Conservation (phyloP, 2,797 vertebrate genomes). For the Cossypha caffra region DNA sequence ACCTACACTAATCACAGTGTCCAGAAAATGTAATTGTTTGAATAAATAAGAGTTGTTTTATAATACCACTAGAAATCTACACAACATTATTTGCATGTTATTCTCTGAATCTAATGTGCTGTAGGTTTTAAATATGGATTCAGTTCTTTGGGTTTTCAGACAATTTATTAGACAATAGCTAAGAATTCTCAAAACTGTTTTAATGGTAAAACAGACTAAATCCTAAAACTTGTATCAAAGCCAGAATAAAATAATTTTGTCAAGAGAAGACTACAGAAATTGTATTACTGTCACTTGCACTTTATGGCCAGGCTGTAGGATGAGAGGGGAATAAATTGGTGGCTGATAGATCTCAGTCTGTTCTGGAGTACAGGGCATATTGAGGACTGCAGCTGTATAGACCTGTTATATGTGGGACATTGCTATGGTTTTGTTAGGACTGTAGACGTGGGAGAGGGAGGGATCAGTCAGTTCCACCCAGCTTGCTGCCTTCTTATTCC, state of each 20-base stretch:
- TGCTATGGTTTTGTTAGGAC: neutral
- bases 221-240: neutral
- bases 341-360: neutral
- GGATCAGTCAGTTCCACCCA: neutral
- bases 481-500: neutral
- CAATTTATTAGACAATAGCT: neutral
- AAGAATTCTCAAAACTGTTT: neutral
- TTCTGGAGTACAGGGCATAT: neutral
- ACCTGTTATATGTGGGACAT: neutral
- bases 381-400: neutral
- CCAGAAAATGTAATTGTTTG: neutral
- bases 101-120: neutral
- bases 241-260: neutral
- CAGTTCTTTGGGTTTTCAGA: neutral
- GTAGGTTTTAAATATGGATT: neutral
- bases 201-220: neutral
- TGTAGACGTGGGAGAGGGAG: neutral
- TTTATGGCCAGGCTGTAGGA: neutral
- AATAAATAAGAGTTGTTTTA: neutral
- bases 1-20: neutral
- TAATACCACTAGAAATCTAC: neutral
- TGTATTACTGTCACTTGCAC: neutral
- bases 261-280: neutral
- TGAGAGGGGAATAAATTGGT: neutral
- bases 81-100: neutral